A percentile compares a stretch with the other conserved stretches of the same genome.
These are phyloP conservation scores for Centroberyx gerrardi DNA, from an alignment of 2,797 vertebrate species.

Conservation along the genomic window DNA sequence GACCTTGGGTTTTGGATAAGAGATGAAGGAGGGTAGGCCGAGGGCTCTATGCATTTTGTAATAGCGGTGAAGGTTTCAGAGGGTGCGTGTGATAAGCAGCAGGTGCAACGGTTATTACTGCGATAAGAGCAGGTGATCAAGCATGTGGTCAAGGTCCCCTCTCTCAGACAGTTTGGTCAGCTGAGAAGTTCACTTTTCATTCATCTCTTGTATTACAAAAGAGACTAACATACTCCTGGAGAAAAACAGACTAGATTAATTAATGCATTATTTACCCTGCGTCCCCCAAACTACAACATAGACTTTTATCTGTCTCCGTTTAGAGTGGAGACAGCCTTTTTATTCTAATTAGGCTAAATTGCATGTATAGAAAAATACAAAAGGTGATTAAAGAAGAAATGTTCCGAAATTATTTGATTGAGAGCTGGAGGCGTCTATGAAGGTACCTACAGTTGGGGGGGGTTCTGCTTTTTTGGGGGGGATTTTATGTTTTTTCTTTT, in stretches of 20 bases:
- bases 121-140: slow-evolving; percentile 67
- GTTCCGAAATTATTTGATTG: background rate
- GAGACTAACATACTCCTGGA: slow-evolving; percentile 1
- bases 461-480: too few species aligned
- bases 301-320: background rate
- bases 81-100: slow-evolving; percentile 68
- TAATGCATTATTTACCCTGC: slow-evolving; percentile 2
- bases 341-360: background rate
- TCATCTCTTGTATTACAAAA: slow-evolving; percentile 48
- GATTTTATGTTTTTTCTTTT: background rate
- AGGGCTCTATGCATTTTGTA: slow-evolving; percentile 45
- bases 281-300: background rate
- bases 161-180: slow-evolving; percentile 72
- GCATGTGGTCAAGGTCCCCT: slow-evolving; percentile 66
- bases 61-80: slow-evolving; percentile 26
- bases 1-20: slow-evolving; percentile 74
- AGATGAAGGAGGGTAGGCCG: slow-evolving; percentile 11
- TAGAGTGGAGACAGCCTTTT: background rate
- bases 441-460: background rate
- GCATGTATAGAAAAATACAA: background rate
- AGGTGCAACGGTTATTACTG: slow-evolving; percentile 68
- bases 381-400: background rate
- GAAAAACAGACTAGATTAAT: slow-evolving; percentile 4
- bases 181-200: slow-evolving; percentile 70
- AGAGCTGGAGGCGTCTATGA: background rate